Evolutionary conservation across 2,113 vertebrate genomes (phyloP).

Genomic region (Solenodon paradoxus): DNA sequence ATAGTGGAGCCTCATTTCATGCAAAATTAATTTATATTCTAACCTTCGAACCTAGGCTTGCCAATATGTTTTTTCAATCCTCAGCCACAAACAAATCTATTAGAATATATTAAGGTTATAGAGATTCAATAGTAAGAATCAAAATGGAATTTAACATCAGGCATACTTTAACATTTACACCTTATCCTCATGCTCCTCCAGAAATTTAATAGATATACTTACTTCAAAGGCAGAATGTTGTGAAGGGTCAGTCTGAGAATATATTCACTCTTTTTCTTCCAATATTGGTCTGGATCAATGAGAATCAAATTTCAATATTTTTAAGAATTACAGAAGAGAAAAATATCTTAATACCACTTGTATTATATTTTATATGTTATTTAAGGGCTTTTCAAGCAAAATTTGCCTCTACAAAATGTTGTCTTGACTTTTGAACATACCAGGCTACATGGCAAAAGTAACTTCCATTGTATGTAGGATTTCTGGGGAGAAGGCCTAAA

Average conservation of each 20-base stretch:
- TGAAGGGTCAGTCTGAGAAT: not conserved
- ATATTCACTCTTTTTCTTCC: not conserved
- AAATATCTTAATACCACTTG: not conserved
- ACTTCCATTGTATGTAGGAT: not conserved
- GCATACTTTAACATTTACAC: not conserved
- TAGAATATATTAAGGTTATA: not conserved
- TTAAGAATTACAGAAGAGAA: not conserved
- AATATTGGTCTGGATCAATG: not conserved
- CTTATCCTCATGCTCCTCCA: not conserved
- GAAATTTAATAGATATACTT: not conserved
- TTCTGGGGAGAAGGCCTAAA: not conserved
- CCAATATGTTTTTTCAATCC: not conserved
- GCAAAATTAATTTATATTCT: not conserved
- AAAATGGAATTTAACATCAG: not conserved
- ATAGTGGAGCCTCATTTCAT: not conserved
- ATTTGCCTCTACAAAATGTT: not conserved
- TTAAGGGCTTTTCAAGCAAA: slow-evolving; percentile 10
- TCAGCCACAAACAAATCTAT: not conserved
- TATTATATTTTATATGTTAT: not conserved
- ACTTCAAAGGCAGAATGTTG: not conserved
- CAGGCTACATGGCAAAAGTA: not conserved
- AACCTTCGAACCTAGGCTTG: not conserved
- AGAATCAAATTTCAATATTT: not conserved
- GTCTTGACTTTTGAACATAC: not conserved
- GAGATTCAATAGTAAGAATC: not conserved